phyloP scores from a whole-genome alignment of 2,113 vertebrate genomes.

The Uropsilus gracilis region DNA sequence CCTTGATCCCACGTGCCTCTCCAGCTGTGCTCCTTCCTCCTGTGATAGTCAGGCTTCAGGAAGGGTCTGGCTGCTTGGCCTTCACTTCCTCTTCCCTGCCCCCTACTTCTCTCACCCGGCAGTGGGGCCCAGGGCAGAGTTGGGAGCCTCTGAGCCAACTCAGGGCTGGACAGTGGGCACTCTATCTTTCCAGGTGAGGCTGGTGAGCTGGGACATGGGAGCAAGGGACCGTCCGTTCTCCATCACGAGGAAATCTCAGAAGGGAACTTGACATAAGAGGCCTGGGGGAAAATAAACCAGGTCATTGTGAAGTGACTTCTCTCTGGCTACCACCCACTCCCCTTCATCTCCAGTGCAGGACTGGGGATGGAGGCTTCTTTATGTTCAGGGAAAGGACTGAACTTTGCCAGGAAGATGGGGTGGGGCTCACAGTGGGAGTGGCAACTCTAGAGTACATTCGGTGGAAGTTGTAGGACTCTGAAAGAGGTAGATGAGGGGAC shows the following conservation, averaged over 20 bases:
- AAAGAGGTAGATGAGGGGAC: background rate
- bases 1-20: background rate
- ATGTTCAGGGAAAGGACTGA: background rate
- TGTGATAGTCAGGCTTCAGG: background rate
- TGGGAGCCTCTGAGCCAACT: background rate
- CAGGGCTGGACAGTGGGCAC: background rate
- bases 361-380: no score
- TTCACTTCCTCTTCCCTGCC: background rate
- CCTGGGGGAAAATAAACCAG: background rate
- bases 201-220: background rate
- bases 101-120: background rate
- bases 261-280: background rate
- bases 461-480: background rate
- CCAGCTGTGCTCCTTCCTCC: background rate
- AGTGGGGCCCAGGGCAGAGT: background rate
- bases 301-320: background rate
- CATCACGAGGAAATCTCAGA: background rate
- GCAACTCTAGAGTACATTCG: background rate
- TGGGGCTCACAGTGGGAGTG: background rate
- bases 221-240: background rate
- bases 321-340: background rate
- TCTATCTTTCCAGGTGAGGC: background rate
- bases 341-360: background rate
- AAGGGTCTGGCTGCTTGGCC: background rate
- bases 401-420: background rate